These are phyloP conservation scores for Caenorhabditis auriculariae DNA, from an alignment of 2,888 invertebrate species.

Conservation along the genomic window DNA sequence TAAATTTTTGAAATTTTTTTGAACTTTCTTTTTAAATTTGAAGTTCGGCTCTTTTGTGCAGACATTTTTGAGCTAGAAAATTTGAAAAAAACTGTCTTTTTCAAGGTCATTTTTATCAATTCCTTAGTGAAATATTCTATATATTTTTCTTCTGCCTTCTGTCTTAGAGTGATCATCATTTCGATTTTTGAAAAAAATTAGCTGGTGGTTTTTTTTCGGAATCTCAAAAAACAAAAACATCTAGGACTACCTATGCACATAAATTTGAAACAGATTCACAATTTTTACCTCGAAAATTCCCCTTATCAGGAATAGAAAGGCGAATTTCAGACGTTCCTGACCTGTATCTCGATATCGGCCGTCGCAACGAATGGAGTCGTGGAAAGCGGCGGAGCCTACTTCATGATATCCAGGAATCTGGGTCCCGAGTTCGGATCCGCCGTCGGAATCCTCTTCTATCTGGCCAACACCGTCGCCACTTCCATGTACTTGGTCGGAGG, in stretches of 20 bases:
- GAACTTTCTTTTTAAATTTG: too few relatives aligned
- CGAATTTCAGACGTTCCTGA: conserved; percentile 67
- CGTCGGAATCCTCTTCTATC: conserved; percentile 96
- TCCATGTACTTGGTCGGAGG: conserved; percentile 97
- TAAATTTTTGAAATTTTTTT: too few relatives aligned
- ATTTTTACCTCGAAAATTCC: neutral
- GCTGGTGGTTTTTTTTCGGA: too few relatives aligned
- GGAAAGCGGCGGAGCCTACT: conserved; percentile 75
- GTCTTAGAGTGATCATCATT: too few relatives aligned
- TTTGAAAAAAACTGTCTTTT: too few relatives aligned
- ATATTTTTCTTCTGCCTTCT: too few relatives aligned
- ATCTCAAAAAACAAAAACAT: conserved; percentile 16
- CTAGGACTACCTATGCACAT: conserved; percentile 21
- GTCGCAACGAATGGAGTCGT: conserved; percentile 99
- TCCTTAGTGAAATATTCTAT: too few relatives aligned
- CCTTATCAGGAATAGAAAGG: neutral
- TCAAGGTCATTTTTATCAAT: too few relatives aligned
- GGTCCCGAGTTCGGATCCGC: conserved; percentile 99
- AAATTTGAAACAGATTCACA: neutral
- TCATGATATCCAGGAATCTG: conserved; percentile 64
- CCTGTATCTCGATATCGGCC: conserved; percentile 94
- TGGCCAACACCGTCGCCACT: conserved; percentile 94
- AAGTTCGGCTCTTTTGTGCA: too few relatives aligned
- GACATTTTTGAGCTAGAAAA: too few relatives aligned
- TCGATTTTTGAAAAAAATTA: too few relatives aligned